These are phyloP conservation scores for Neoseiulus cucumeris DNA, from an alignment of 1,140 invertebrate genomes.

Conservation along the genomic window DNA sequence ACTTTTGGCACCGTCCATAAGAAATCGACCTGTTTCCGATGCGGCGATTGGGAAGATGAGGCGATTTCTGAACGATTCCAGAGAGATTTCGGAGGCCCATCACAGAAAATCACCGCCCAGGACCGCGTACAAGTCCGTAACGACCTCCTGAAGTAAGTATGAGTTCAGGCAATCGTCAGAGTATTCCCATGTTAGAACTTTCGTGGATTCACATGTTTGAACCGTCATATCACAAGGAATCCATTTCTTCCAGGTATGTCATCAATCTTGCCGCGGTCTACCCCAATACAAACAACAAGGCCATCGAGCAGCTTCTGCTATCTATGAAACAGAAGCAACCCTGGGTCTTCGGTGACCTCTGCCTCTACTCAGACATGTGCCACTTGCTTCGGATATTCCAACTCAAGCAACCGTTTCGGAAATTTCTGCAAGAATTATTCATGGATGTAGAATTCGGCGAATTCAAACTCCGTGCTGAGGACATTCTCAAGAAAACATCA, in stretches of 20 bases:
- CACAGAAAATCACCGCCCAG: background rate
- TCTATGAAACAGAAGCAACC: conserved; percentile 61
- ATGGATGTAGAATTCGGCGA: conserved; percentile 52
- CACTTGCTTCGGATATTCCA: conserved; percentile 50
- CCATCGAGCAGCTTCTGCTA: background rate
- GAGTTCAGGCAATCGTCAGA: too few species aligned
- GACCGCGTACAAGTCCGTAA: background rate
- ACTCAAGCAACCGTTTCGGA: conserved; percentile 56
- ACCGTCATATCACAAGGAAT: background rate
- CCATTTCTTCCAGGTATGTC: conserved; percentile 10
- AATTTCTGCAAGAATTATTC: conserved; percentile 85
- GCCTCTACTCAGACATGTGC: conserved; percentile 79
- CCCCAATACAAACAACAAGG: background rate
- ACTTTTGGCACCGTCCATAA: background rate
- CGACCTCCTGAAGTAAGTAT: conserved; percentile 31
- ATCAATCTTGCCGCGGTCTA: conserved; percentile 11
- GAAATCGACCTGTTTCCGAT: background rate
- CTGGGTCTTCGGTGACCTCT: conserved; percentile 59
- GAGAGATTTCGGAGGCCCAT: background rate
- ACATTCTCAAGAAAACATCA: background rate
- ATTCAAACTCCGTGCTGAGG: background rate
- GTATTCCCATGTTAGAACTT: too few species aligned
- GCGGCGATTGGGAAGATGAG: background rate
- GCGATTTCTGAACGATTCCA: background rate
- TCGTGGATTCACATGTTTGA: too few species aligned